These are phyloP conservation scores for Arrhamphus sclerolepis DNA, from an alignment of 2,797 vertebrate species.

Conservation along the genomic window DNA sequence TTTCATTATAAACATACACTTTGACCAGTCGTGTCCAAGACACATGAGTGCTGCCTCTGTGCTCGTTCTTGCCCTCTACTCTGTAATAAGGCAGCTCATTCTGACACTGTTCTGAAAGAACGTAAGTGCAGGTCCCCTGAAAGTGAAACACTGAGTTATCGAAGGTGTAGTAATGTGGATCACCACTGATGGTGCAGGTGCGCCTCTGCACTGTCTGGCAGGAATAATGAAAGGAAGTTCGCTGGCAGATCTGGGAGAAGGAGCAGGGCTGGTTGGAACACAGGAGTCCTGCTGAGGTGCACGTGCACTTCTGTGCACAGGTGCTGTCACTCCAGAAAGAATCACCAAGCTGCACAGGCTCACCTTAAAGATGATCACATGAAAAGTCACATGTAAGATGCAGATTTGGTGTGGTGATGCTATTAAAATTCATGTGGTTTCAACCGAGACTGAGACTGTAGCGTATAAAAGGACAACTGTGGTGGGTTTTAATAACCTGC, in stretches of 20 bases:
- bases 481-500: too few relatives aligned
- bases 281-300: slow-evolving; percentile 47
- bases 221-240: slow-evolving; percentile 37
- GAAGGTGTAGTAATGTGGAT: slow-evolving; percentile 80
- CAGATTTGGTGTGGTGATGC: too few relatives aligned
- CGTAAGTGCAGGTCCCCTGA: slow-evolving; percentile 79
- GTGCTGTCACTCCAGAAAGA: slow-evolving; percentile 70
- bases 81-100: slow-evolving; percentile 53
- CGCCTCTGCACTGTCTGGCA: slow-evolving; percentile 55
- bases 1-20: slow-evolving; percentile 63
- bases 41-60: slow-evolving; percentile 58
- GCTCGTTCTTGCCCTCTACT: slow-evolving; percentile 75
- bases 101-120: slow-evolving; percentile 69
- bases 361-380: slow-evolving; percentile 35
- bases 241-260: slow-evolving; percentile 61
- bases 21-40: slow-evolving; percentile 73
- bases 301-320: slow-evolving; percentile 67
- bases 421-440: too few relatives aligned
- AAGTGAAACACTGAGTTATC: slow-evolving; percentile 72
- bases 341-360: slow-evolving; percentile 30
- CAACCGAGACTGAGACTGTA: too few relatives aligned
- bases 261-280: slow-evolving; percentile 61
- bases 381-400: too few relatives aligned
- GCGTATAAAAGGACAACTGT: too few relatives aligned
- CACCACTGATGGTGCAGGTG: slow-evolving; percentile 72